Evolutionary conservation across 1,140 invertebrate species (phyloP).

Genomic region (Camponotus vicinus): DNA sequence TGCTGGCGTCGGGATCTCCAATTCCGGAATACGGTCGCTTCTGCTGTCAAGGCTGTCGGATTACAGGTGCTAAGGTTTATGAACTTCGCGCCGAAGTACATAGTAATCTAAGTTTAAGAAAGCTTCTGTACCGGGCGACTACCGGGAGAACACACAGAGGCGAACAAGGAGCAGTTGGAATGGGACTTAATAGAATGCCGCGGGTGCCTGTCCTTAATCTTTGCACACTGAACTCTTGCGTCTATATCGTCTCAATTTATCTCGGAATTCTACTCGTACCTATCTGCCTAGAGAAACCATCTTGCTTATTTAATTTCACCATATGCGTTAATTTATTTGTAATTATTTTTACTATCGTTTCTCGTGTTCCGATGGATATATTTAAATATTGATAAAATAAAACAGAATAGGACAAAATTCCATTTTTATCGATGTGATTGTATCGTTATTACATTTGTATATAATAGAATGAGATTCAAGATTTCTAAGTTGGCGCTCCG

Average conservation of each 20-base stretch:
- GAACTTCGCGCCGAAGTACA: slow-evolving; percentile 60
- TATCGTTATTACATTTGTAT: not conserved
- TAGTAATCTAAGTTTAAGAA: slow-evolving; percentile 64
- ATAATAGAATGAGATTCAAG: not conserved
- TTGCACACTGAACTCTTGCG: slow-evolving; percentile 27
- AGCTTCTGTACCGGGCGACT: slow-evolving; percentile 48
- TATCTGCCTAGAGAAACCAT: slow-evolving; percentile 18
- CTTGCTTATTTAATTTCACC: slow-evolving; percentile 26
- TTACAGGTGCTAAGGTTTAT: slow-evolving; percentile 63
- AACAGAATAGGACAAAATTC: not conserved
- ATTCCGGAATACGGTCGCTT: slow-evolving; percentile 24
- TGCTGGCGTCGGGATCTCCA: slow-evolving; percentile 64
- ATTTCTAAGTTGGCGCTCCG: not conserved
- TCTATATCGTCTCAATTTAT: slow-evolving; percentile 57
- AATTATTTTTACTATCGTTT: slow-evolving; percentile 10
- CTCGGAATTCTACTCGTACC: slow-evolving; percentile 19
- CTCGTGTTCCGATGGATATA: not conserved
- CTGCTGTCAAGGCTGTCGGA: slow-evolving; percentile 41
- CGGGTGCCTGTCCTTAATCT: slow-evolving; percentile 55
- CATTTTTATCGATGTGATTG: not conserved
- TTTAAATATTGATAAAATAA: not conserved
- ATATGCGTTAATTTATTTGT: not conserved
- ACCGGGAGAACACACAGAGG: slow-evolving; percentile 49
- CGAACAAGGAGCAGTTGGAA: slow-evolving; percentile 53
- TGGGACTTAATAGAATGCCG: slow-evolving; percentile 59